Evolutionary conservation across 2,888 invertebrate genomes (phyloP).

Genomic region (Hipparchia semele): DNA sequence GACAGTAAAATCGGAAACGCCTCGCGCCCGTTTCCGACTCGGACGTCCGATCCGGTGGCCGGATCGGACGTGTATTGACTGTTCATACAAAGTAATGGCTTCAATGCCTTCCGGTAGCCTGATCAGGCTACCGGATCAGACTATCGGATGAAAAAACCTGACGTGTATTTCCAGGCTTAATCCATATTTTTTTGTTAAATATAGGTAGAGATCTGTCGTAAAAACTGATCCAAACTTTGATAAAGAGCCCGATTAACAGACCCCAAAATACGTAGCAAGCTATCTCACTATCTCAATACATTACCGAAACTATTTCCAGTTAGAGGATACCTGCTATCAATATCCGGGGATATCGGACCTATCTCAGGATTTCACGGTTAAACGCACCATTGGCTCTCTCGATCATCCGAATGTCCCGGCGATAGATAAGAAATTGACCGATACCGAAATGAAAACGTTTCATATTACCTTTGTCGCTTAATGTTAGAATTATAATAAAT

Average conservation of each 20-base stretch:
- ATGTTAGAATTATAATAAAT: slow-evolving; percentile 24
- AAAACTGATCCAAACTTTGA: slow-evolving; percentile 15
- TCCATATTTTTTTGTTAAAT: neutral
- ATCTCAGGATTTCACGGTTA: slow-evolving; percentile 80
- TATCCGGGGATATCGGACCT: slow-evolving; percentile 70
- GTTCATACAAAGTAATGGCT: no score
- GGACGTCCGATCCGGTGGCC: no score
- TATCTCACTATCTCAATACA: slow-evolving; percentile 60
- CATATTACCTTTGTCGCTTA: slow-evolving; percentile 45
- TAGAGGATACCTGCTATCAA: slow-evolving; percentile 75
- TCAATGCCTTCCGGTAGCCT: no score
- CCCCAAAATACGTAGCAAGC: slow-evolving; percentile 32
- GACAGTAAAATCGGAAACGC: no score
- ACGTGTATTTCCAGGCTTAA: no score
- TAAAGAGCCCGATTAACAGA: slow-evolving; percentile 34
- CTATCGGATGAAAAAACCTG: no score
- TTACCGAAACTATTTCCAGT: slow-evolving; percentile 66
- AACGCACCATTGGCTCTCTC: slow-evolving; percentile 72
- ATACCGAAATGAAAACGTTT: slow-evolving; percentile 62
- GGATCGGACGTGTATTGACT: no score
- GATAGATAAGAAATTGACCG: slow-evolving; percentile 75
- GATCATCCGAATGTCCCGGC: slow-evolving; percentile 67
- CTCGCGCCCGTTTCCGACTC: no score
- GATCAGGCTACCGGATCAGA: no score
- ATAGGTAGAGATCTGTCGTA: neutral